Evolutionary conservation across 2,113 vertebrate species (phyloP).

Genomic region (Procapra przewalskii): DNA sequence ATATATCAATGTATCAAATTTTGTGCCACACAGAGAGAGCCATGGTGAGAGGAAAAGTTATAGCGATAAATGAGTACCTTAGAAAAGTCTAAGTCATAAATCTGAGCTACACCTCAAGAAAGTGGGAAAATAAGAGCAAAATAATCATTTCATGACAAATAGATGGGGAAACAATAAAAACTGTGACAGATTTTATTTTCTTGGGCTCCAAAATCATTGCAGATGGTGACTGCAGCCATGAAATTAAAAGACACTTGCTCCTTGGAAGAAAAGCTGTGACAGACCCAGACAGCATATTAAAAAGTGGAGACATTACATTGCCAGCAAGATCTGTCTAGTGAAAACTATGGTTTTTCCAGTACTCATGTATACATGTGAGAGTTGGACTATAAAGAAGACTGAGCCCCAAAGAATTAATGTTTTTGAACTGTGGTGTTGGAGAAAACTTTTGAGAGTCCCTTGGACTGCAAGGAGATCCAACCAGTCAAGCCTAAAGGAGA

Average conservation of each 20-base stretch:
- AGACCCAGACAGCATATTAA: not conserved
- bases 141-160: not conserved
- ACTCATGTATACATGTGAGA: not conserved
- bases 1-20: not conserved
- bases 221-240: not conserved
- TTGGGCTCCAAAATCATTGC: not conserved
- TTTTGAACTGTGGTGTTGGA: not conserved
- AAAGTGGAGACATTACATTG: not conserved
- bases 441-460: not conserved
- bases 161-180: not conserved
- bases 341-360: not conserved
- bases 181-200: not conserved
- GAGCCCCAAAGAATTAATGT: not conserved
- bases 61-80: not conserved
- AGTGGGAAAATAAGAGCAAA: not conserved
- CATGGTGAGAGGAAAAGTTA: not conserved
- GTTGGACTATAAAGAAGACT: not conserved
- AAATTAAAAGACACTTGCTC: not conserved
- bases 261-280: not conserved
- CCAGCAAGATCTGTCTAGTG: not conserved
- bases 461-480: not conserved
- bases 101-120: not conserved
- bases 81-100: not conserved
- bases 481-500: not conserved
- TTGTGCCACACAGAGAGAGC: not conserved